Conservation (phyloP, 2,113 vertebrate species). For the cattle (Bos taurus) region DNA sequence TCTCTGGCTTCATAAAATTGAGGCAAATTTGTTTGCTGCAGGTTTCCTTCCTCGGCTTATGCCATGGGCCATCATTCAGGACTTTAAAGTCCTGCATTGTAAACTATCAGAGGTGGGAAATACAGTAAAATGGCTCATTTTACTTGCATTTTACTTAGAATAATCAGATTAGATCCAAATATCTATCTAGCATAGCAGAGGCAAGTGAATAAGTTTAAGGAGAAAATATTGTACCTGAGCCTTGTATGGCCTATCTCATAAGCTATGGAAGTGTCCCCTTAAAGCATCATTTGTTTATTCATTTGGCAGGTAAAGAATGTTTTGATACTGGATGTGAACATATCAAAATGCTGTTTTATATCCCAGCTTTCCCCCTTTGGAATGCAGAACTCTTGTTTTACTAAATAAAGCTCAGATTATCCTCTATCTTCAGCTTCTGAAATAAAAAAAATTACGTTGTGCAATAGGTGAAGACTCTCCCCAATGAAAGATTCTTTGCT, state of each 20-base stretch:
- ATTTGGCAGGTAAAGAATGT: not conserved
- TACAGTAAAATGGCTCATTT: not conserved
- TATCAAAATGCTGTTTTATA: not conserved
- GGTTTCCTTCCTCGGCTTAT: not conserved
- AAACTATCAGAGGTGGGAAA: not conserved
- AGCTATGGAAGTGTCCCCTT: not conserved
- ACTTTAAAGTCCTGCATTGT: not conserved
- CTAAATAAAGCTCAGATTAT: not conserved
- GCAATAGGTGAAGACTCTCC: not conserved
- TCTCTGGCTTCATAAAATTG: not conserved
- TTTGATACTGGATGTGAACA: not conserved
- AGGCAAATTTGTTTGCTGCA: not conserved
- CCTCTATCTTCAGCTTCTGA: not conserved
- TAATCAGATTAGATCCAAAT: conserved; percentile 1
- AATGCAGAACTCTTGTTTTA: not conserved
- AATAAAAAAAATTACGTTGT: not conserved
- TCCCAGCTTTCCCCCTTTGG: not conserved
- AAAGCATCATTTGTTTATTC: not conserved
- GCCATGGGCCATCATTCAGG: not conserved
- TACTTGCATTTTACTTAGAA: not conserved
- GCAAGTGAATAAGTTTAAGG: not conserved
- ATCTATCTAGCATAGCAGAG: not conserved
- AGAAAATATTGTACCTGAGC: not conserved
- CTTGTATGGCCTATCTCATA: not conserved
- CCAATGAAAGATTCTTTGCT: conserved; percentile 21